phyloP scores from a whole-genome alignment of 2,888 invertebrate species.

The Fragum whitleyi region DNA sequence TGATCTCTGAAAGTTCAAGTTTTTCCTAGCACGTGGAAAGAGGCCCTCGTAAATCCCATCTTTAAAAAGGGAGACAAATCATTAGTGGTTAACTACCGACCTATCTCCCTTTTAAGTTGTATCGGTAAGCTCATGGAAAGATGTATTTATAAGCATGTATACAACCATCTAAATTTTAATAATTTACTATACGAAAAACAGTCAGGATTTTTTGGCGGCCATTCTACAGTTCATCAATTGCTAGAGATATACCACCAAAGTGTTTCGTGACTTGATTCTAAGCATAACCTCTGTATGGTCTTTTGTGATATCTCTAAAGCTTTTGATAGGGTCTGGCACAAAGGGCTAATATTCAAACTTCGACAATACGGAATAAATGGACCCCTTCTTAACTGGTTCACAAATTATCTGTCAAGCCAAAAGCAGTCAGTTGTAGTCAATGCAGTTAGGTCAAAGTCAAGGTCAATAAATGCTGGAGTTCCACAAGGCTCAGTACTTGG shows the following conservation, averaged over 20 bases:
- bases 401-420: no score
- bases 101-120: slow-evolving; percentile 19
- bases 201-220: slow-evolving; percentile 26
- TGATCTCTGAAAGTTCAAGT: neutral
- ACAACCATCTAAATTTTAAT: slow-evolving; percentile 15
- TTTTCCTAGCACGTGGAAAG: slow-evolving; percentile 25
- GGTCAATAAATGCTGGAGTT: slow-evolving; percentile 8
- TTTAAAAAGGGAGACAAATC: slow-evolving; percentile 24
- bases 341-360: slow-evolving; percentile 30
- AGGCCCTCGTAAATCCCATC: slow-evolving; percentile 14
- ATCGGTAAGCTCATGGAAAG: slow-evolving; percentile 24
- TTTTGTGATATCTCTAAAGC: slow-evolving; percentile 30
- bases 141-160: slow-evolving; percentile 17
- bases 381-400: no score
- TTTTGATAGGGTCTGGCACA: slow-evolving; percentile 39
- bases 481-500: slow-evolving; percentile 40
- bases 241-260: slow-evolving; percentile 29
- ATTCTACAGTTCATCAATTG: slow-evolving; percentile 25
- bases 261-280: slow-evolving; percentile 17
- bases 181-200: slow-evolving; percentile 18
- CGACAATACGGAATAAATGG: slow-evolving; percentile 19
- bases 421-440: no score
- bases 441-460: neutral
- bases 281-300: slow-evolving; percentile 28
- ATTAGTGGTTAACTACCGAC: neutral